Percentiles rank a stretch among this genome's conserved stretches.
Conservation (phyloP, 2,113 vertebrate genomes). For the Misgurnus mizolepis region DNA sequence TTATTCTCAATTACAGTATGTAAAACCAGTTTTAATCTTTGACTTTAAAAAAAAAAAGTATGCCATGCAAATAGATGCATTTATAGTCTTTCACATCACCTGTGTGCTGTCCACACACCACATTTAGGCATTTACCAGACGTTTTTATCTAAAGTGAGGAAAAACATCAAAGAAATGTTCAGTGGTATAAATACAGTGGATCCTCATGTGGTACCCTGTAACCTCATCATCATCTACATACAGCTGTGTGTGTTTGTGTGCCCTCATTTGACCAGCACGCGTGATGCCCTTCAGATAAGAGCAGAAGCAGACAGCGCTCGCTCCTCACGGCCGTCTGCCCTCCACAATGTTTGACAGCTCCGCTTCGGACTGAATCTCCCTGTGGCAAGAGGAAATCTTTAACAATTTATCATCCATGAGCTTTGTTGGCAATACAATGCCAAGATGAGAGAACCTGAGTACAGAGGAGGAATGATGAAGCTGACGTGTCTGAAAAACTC, state of each 20-base stretch:
- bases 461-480: constrained; percentile 34
- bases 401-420: constrained; percentile 56
- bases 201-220: not conserved
- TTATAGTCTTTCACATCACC: too few species aligned
- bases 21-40: too few species aligned
- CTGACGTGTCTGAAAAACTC: constrained; percentile 37
- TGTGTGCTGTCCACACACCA: too few species aligned
- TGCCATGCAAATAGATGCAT: too few species aligned
- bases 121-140: too few species aligned
- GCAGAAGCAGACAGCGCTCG: constrained; percentile 37
- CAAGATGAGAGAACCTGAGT: constrained; percentile 35
- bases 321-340: constrained; percentile 31
- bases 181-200: not conserved
- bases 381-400: constrained; percentile 47
- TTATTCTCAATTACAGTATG: too few species aligned
- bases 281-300: constrained; percentile 35
- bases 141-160: too few species aligned
- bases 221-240: not conserved
- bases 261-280: constrained; percentile 17
- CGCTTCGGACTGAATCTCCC: constrained; percentile 50
- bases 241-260: not conserved
- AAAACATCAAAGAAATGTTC: too few species aligned
- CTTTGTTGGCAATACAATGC: constrained; percentile 58
- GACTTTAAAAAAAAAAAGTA: too few species aligned
- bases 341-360: constrained; percentile 55